Conservation (phyloP, 2,888 invertebrate species). For the Parnassius glacialis region DNA sequence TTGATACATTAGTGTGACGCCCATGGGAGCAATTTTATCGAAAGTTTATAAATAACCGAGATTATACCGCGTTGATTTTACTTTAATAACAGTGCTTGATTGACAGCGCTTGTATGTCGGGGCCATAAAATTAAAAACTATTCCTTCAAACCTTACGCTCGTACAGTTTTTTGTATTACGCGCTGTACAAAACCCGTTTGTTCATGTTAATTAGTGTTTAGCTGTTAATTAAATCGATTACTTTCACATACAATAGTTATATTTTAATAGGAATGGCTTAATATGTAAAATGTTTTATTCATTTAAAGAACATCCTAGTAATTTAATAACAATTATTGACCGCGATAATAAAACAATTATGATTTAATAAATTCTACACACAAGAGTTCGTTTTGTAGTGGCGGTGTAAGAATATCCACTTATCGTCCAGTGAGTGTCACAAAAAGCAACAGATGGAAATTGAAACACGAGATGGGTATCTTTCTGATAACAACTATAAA, state of each 20-base stretch:
- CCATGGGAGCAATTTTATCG: conserved; percentile 57
- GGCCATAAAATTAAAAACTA: conserved; percentile 43
- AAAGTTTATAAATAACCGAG: conserved; percentile 47
- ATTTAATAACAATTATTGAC: conserved; percentile 7
- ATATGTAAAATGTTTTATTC: conserved; percentile 4
- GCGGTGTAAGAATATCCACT: no score
- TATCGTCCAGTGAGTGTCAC: no score
- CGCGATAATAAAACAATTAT: background rate
- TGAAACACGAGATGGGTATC: no score
- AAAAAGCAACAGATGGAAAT: no score
- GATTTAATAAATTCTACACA: background rate
- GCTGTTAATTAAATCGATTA: conserved; percentile 35
- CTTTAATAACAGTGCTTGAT: conserved; percentile 48
- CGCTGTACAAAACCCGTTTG: conserved; percentile 30
- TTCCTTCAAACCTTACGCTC: conserved; percentile 35
- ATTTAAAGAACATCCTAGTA: background rate
- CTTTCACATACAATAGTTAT: conserved; percentile 19
- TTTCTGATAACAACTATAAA: no score
- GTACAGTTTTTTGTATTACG: conserved; percentile 39
- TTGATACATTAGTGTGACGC: conserved; percentile 49
- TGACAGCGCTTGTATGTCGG: conserved; percentile 42
- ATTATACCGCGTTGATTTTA: conserved; percentile 49
- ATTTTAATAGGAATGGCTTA: conserved; percentile 12
- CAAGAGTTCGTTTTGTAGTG: no score
- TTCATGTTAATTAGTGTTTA: conserved; percentile 35